Conservation (phyloP, 2,797 vertebrate genomes). For the Phalanger gymnotis region DNA sequence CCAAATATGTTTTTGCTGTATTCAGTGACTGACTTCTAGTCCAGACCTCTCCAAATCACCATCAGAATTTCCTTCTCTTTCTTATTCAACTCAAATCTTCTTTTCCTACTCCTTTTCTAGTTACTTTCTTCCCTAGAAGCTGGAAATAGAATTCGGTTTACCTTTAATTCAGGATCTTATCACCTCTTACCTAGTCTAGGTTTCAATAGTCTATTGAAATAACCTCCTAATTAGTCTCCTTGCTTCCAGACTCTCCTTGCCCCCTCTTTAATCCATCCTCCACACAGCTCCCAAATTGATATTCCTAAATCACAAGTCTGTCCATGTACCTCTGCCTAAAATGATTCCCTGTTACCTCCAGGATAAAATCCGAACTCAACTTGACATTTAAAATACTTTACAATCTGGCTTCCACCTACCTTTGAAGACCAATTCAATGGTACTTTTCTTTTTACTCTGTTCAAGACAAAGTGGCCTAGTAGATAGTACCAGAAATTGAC, state of each 20-base stretch:
- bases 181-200: conserved; percentile 2
- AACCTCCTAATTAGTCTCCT: background rate
- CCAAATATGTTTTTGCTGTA: background rate
- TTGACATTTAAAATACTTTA: background rate
- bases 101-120: background rate
- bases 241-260: background rate
- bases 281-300: background rate
- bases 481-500: background rate
- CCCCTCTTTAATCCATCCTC: background rate
- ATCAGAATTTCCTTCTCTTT: background rate
- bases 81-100: background rate
- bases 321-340: background rate
- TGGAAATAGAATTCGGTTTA: background rate
- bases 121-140: background rate
- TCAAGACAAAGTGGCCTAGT: background rate
- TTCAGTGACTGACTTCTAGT: background rate
- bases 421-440: background rate
- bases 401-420: background rate
- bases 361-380: background rate
- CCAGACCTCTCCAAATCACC: background rate
- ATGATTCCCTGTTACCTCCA: background rate
- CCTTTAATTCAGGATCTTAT: background rate
- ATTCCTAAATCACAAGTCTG: conserved; percentile 1
- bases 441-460: background rate
- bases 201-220: background rate